Evolutionary conservation across 2,888 invertebrate species (phyloP), one percentile per base, ranked within the genome.

Genomic region (Eudemis profundana): DNA sequence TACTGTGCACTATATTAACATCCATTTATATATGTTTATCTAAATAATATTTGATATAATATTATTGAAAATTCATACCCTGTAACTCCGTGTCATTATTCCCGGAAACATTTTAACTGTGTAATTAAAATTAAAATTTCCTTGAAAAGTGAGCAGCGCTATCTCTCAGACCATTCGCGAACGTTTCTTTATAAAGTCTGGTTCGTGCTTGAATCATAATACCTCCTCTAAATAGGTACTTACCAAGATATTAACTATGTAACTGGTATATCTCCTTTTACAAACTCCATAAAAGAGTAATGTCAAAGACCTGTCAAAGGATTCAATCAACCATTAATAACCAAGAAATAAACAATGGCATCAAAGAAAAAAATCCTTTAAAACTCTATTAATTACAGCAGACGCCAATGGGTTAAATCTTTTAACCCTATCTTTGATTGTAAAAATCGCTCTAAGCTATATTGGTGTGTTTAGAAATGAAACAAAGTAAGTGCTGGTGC

Each of bases 361-460:
- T 88, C 84, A 86, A 86, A 86, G 81, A 77, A 79, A 77, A 74
- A 71, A 70, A 78, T 76, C 79, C 82, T 82, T 83, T 84, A 83
- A 86, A 81, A 82, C 84, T 81, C 79, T 79, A 84, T 89, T 90
- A 90, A 90, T 90, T 90, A 90, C 82, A 74, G 84, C 81, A 83
- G 79, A 78, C 85, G 82, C 85, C 82, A 83, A 85, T 82, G 86
- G 90, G 85, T 82, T 85, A 83, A 85, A 71, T 75, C 72, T 72
- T 60, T 83, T 85, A 87, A 87, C 87, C 90, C 87, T 87, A 86
- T 83, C 76, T 77, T 78, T 70, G 72, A 70, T 67, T 67, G 79
- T 74, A 77, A 83, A 83, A 83, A 85, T 86, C 82, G 79, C 78
- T 85, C 85, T 68, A 53, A 74, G 66, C 60, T 60, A 59, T 51